Conservation (phyloP, 2,888 invertebrate genomes). For the Eilema sororculum region DNA sequence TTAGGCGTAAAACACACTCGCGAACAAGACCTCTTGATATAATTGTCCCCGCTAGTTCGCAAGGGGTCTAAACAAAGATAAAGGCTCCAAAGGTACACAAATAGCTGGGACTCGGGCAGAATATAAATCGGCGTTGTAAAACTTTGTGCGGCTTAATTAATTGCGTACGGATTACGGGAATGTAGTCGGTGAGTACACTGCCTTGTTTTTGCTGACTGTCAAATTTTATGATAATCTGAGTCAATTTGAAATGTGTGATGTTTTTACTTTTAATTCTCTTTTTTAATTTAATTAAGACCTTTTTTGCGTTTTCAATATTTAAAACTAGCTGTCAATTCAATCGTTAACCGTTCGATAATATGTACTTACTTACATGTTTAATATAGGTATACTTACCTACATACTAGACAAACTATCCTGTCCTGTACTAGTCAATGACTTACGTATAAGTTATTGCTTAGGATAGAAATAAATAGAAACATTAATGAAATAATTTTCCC, state of each 20-base stretch:
- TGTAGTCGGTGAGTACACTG: constrained; percentile 27
- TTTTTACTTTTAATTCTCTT: no score
- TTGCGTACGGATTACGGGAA: constrained; percentile 73
- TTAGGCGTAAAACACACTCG: constrained; percentile 25
- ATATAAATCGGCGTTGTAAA: constrained; percentile 78
- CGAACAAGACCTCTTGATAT: constrained; percentile 27
- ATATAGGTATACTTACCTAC: no score
- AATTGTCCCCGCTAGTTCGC: constrained; percentile 33
- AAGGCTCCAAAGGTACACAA: constrained; percentile 57
- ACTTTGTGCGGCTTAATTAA: constrained; percentile 78
- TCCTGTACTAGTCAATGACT: no score
- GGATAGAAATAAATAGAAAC: not conserved
- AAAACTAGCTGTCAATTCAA: no score
- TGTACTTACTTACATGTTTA: no score
- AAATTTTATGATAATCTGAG: constrained; percentile 21
- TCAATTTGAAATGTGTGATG: constrained; percentile 8
- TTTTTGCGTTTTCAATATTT: no score
- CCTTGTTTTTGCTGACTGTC: constrained; percentile 40
- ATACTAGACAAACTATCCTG: no score
- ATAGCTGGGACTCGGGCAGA: constrained; percentile 63
- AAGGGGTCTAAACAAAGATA: constrained; percentile 58
- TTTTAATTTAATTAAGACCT: no score
- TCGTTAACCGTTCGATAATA: no score
- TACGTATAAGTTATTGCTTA: not conserved
- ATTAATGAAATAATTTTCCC: not conserved